These are phyloP conservation scores for Stichopus chloronotus DNA, from an alignment of 35 echinoderm and acorn worm genomes.

Conservation along the genomic window DNA sequence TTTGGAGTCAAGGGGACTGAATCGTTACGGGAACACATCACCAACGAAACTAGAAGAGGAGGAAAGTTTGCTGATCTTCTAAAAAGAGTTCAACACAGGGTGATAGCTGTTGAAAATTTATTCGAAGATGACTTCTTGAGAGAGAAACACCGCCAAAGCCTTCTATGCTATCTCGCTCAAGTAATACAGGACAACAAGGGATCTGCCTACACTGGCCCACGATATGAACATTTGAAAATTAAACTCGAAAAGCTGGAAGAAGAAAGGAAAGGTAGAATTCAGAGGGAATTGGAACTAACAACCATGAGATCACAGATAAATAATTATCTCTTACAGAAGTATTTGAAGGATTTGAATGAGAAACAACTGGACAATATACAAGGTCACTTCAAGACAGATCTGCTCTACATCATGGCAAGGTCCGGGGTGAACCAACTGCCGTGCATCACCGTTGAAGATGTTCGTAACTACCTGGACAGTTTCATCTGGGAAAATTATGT, in stretches of 20 bases:
- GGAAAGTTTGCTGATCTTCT: slow-evolving; percentile 23
- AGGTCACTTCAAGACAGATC: not conserved
- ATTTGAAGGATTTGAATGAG: not conserved
- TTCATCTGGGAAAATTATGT: not conserved
- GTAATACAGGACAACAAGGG: slow-evolving; percentile 14
- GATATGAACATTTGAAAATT: not conserved
- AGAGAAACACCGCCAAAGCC: slow-evolving; percentile 1
- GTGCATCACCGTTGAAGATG: not conserved
- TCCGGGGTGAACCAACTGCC: not conserved
- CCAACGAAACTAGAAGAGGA: not conserved
- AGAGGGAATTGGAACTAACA: not conserved
- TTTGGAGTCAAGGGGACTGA: not conserved
- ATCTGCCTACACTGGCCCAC: not conserved
- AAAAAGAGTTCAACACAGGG: not conserved
- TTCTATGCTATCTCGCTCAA: slow-evolving; percentile 2
- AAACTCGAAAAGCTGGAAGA: not conserved
- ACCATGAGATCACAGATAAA: slow-evolving; percentile 1
- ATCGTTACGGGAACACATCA: not conserved
- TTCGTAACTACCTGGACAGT: not conserved
- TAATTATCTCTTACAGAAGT: not conserved
- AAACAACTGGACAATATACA: not conserved
- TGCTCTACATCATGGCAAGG: not conserved
- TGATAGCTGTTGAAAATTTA: slow-evolving; percentile 10
- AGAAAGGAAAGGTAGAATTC: not conserved
- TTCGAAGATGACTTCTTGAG: not conserved